phyloP scores from a whole-genome alignment of 1,140 invertebrate genomes.

The Brachionus calyciflorus region DNA sequence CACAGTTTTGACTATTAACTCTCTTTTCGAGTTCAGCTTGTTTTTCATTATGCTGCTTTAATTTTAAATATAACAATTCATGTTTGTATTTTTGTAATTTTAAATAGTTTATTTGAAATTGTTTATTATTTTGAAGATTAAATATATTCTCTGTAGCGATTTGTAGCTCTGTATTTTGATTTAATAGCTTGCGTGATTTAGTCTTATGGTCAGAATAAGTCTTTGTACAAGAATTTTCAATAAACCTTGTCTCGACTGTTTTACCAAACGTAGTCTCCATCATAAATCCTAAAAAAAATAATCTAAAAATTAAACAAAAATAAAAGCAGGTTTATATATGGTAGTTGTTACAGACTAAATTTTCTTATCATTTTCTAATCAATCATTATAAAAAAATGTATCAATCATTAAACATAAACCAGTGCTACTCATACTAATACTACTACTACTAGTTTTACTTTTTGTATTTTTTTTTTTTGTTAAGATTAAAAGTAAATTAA shows the following conservation, averaged over 20 bases:
- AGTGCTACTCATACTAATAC: neutral
- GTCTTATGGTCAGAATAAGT: neutral
- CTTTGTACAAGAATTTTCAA: neutral
- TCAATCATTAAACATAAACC: constrained; percentile 18
- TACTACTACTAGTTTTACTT: too few species aligned
- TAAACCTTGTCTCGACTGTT: constrained; percentile 3
- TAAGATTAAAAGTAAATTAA: constrained; percentile 39
- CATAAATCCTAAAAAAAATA: neutral
- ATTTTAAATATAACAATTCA: constrained; percentile 12
- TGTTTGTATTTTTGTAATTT: constrained; percentile 17
- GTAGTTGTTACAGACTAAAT: too few species aligned
- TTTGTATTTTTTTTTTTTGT: too few species aligned
- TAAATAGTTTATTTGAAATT: constrained; percentile 9
- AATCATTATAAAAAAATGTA: constrained; percentile 16
- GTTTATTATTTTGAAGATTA: neutral
- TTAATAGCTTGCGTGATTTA: neutral
- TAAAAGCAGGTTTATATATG: neutral
- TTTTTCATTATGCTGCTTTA: constrained; percentile 2
- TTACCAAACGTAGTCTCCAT: constrained; percentile 33
- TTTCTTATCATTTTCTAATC: constrained; percentile 33
- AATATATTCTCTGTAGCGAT: constrained; percentile 16
- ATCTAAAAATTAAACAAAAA: neutral
- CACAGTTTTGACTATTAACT: neutral
- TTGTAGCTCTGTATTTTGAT: neutral
- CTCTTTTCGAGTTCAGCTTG: neutral